A percentile compares a stretch with the other conserved stretches of the same genome.
These are phyloP conservation scores for Okamejei kenojei DNA, from an alignment of 2,797 vertebrate genomes.

Conservation along the genomic window DNA sequence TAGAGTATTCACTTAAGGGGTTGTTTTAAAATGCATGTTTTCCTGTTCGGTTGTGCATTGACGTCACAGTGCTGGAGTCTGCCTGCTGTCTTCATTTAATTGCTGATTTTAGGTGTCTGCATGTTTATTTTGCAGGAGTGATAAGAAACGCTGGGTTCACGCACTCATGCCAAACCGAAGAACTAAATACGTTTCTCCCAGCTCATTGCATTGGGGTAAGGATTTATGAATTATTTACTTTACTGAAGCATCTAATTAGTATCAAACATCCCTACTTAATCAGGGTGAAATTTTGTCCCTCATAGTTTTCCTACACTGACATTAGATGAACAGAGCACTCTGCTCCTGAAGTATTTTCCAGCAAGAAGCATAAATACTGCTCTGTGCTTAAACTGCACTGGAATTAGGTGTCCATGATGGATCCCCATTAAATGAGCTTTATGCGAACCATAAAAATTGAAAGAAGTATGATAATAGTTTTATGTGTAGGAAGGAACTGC, in stretches of 20 bases:
- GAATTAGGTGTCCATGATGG: not conserved
- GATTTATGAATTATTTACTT: not conserved
- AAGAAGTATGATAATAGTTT: not conserved
- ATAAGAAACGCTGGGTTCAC: conserved; percentile 90
- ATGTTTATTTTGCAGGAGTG: conserved; percentile 64
- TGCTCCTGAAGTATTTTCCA: not conserved
- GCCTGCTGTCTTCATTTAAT: conserved; percentile 39
- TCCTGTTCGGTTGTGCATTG: not conserved
- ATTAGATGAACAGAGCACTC: not conserved
- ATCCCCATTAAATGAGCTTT: not conserved
- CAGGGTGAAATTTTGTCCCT: not conserved
- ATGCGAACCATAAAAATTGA: not conserved
- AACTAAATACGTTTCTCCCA: conserved; percentile 83
- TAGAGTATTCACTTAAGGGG: too few species aligned
- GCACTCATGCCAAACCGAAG: conserved; percentile 83
- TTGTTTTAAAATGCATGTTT: not conserved
- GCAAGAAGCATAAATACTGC: not conserved
- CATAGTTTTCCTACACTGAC: not conserved
- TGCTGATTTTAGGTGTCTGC: not conserved
- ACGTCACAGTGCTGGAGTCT: not conserved
- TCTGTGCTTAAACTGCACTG: not conserved
- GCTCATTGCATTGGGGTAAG: conserved; percentile 76
- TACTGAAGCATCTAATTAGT: not conserved
- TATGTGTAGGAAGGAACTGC: too few species aligned
- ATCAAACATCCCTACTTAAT: not conserved